A percentile compares a stretch with the other conserved stretches of the same genome.
Evolutionary conservation across 2,888 invertebrate genomes (phyloP).

Genomic region (Empis stercorea): DNA sequence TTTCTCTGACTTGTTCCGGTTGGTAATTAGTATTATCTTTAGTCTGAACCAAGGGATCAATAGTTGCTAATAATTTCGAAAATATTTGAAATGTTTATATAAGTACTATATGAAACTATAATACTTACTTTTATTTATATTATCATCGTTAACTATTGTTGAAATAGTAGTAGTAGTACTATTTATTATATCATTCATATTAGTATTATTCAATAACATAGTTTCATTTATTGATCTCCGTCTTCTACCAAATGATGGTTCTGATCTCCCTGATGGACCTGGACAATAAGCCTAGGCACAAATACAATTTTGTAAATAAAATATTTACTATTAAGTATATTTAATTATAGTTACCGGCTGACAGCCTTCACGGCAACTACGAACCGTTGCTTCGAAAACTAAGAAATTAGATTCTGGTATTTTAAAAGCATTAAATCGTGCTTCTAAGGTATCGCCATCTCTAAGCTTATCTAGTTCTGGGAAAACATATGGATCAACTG

Average conservation of each 20-base stretch:
- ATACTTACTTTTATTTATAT: constrained; percentile 19
- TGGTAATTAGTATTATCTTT: constrained; percentile 22
- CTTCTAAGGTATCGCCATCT: constrained; percentile 76
- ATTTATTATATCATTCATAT: constrained; percentile 21
- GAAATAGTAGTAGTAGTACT: constrained; percentile 26
- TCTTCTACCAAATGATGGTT: constrained; percentile 68
- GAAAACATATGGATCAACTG: constrained; percentile 83
- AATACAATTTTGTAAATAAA: constrained; percentile 18
- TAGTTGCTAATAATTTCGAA: neutral
- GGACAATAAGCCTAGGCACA: constrained; percentile 61
- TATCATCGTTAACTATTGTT: constrained; percentile 20
- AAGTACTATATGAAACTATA: neutral
- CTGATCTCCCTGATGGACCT: constrained; percentile 62
- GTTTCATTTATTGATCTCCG: constrained; percentile 38
- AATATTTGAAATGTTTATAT: neutral
- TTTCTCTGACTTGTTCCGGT: constrained; percentile 72
- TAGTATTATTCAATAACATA: neutral
- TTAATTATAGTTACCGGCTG: constrained; percentile 49
- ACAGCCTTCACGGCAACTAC: constrained; percentile 79
- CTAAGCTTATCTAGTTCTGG: constrained; percentile 78
- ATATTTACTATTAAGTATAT: constrained; percentile 1
- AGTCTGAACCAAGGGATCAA: constrained; percentile 5
- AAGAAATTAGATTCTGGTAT: constrained; percentile 89
- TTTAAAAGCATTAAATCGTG: constrained; percentile 86
- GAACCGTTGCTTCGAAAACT: constrained; percentile 83